Conservation (phyloP, 2,113 vertebrate genomes). For the Lampris megalopsis region DNA sequence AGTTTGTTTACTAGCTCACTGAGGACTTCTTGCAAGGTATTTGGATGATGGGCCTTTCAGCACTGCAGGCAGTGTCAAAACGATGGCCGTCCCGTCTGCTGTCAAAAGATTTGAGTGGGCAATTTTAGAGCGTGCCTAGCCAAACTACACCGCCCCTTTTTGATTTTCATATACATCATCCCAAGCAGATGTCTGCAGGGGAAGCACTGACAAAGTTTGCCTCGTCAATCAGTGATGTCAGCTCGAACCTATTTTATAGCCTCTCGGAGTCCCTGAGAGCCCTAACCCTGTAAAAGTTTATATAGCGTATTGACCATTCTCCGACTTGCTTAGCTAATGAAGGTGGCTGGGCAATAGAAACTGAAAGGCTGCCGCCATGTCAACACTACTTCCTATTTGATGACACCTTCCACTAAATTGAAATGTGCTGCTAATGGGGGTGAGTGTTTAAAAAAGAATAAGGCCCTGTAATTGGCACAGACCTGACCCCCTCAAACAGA, state of each 20-base stretch:
- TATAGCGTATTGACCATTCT: constrained; percentile 70
- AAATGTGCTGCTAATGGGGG: constrained; percentile 73
- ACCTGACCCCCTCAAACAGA: constrained; percentile 72
- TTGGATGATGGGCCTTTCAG: constrained; percentile 5
- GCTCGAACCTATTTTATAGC: constrained; percentile 74
- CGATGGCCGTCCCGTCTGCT: background rate
- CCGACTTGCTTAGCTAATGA: constrained; percentile 80
- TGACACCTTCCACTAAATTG: constrained; percentile 82
- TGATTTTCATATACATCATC: constrained; percentile 68
- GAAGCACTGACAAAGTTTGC: constrained; percentile 76
- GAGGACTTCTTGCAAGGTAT: background rate
- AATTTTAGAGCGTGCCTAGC: constrained; percentile 46
- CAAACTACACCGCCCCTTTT: constrained; percentile 43
- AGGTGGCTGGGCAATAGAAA: constrained; percentile 71
- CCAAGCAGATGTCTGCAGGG: constrained; percentile 57
- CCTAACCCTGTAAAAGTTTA: constrained; percentile 79
- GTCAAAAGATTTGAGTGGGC: constrained; percentile 28
- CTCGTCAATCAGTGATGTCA: constrained; percentile 77
- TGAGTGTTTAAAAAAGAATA: constrained; percentile 81
- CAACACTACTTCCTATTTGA: constrained; percentile 76
- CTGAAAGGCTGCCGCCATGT: constrained; percentile 67
- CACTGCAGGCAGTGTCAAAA: constrained; percentile 30
- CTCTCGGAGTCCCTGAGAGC: constrained; percentile 71
- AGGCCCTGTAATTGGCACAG: constrained; percentile 69
- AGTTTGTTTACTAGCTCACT: background rate